Evolutionary conservation across 1,140 invertebrate species (phyloP).

Genomic region (Tenebrio molitor): DNA sequence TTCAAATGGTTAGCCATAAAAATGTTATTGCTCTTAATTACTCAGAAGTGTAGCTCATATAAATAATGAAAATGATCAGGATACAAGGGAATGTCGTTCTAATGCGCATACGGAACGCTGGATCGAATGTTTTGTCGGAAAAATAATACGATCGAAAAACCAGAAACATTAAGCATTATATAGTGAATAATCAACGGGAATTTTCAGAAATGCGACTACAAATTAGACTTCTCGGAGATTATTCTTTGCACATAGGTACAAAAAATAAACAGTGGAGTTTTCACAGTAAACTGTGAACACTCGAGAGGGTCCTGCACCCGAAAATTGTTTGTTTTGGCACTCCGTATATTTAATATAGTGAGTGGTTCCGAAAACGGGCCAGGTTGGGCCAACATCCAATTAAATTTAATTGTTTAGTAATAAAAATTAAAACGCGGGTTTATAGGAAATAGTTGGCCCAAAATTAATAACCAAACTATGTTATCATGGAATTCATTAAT

Average conservation of each 20-base stretch:
- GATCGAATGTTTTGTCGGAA: constrained; percentile 7
- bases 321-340: constrained; percentile 7
- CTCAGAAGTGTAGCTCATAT: constrained; percentile 52
- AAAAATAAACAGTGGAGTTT: constrained; percentile 35
- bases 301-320: constrained; percentile 20
- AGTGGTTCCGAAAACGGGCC: neutral
- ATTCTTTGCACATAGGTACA: constrained; percentile 26
- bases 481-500: constrained; percentile 55
- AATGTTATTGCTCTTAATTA: constrained; percentile 56
- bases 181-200: constrained; percentile 27
- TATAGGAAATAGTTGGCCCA: constrained; percentile 21
- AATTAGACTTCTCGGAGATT: constrained; percentile 2
- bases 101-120: constrained; percentile 41
- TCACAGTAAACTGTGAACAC: constrained; percentile 45
- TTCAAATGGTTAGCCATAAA: constrained; percentile 51
- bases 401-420: constrained; percentile 9
- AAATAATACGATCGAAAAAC: constrained; percentile 19
- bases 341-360: neutral
- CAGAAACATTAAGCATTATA: constrained; percentile 25
- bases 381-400: neutral
- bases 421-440: constrained; percentile 14
- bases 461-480: constrained; percentile 27
- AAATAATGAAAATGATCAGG: constrained; percentile 53
- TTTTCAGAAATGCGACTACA: constrained; percentile 34
- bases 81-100: constrained; percentile 43